These are phyloP conservation scores for Octonoba sinensis DNA, from an alignment of 2,888 invertebrate genomes.

Conservation along the genomic window DNA sequence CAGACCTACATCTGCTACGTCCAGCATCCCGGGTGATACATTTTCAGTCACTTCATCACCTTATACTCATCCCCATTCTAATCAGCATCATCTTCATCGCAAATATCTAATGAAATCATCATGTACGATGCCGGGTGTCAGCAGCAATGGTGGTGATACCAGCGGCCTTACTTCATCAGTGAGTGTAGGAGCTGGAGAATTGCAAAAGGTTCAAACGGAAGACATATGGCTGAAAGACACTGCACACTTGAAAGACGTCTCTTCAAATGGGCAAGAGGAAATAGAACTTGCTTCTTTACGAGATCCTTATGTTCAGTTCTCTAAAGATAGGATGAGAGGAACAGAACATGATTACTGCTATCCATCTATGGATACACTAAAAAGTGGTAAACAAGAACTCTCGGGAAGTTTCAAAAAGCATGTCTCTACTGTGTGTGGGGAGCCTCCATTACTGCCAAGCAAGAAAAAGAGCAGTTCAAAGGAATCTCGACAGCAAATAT, in stretches of 20 bases:
- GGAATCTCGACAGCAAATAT: conserved; percentile 57
- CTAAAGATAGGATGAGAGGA: conserved; percentile 16
- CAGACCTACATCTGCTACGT: conserved; percentile 67
- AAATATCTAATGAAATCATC: conserved; percentile 76
- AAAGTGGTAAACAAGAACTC: conserved; percentile 67
- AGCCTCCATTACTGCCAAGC: conserved; percentile 72
- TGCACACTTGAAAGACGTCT: conserved; percentile 42
- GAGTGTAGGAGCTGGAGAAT: conserved; percentile 16
- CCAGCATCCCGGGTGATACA: conserved; percentile 46
- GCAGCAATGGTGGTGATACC: conserved; percentile 66
- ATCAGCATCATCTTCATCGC: conserved; percentile 73
- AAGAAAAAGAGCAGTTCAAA: conserved; percentile 67
- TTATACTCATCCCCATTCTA: conserved; percentile 68
- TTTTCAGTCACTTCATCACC: conserved; percentile 69
- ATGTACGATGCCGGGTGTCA: conserved; percentile 68
- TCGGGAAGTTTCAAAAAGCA: conserved; percentile 67
- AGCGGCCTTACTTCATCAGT: conserved; percentile 60
- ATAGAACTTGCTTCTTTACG: conserved; percentile 53
- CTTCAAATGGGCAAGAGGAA: conserved; percentile 60
- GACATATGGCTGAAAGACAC: conserved; percentile 68
- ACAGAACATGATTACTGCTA: conserved; percentile 87
- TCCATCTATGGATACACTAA: conserved; percentile 76
- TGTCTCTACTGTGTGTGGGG: conserved; percentile 70
- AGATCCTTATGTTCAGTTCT: conserved; percentile 72
- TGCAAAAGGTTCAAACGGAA: conserved; percentile 51